Evolutionary conservation across 2,888 invertebrate genomes (phyloP), one percentile per base, ranked within the genome.

Genomic region (Lasius fuliginosus): DNA sequence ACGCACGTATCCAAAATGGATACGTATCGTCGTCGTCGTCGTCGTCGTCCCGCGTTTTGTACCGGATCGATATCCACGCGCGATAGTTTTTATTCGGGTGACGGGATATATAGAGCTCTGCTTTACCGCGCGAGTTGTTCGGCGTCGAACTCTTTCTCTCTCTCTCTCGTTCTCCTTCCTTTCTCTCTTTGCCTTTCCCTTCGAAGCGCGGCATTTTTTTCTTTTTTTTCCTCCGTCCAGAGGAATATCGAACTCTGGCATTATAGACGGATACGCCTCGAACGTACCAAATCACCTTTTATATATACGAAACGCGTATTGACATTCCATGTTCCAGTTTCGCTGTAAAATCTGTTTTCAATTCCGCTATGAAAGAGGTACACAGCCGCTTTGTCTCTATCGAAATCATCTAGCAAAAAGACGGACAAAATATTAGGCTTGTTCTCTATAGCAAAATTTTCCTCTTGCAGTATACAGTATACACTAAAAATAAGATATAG

Each of bases 1-100:
- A 65, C 27, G 75, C 76, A 53, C 27, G 65, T 76, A 77, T 88
- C 87, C 92, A 94, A 94, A 92, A 94, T 94, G 94, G 93, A 94
- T 36, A 62, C n/a, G 8, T 33, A 60, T 23, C 36, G 5, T 36
- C 36, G 4, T 36, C 30, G 30, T 30, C 3, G 30, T 92, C 91
- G 89, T 36, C 33, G 88, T 81, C 74, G 85, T 84, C 85, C 87
- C 84, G 82, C 84, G 53, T 53, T 49, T 53, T 53, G n/a, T 53
- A n/a, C 18, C 71, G 46, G 74, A 85, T 91, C 86, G 87, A 90
- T 90, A 88, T 81, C 74, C 69, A 42, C 77, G 27, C 49, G 27
- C 36, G 65, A 68, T 69, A n/a, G 58, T 58, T 85, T 84, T 75
- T 73, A n/a, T 73, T 53, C 46, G 33, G 12, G 33, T 73, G 65